Evolutionary conservation across 64 coral and sea anemone genomes (phyloP).

Genomic region (Trachythela sp.): DNA sequence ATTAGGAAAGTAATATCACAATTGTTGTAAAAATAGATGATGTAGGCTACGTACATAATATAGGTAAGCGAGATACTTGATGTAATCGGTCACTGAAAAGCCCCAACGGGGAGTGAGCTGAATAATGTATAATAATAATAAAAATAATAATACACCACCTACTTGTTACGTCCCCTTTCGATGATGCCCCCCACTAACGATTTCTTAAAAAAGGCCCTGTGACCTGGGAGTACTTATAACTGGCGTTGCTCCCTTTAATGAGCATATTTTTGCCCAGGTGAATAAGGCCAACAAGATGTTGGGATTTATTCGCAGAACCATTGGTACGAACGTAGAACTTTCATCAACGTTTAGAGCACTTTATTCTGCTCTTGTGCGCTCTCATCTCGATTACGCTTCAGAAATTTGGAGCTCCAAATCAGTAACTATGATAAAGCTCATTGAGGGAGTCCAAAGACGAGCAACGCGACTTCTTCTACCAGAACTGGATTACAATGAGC

Average conservation of each 20-base stretch:
- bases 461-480: slow-evolving; percentile 38
- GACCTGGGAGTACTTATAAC: slow-evolving; percentile 38
- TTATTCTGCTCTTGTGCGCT: slow-evolving; percentile 42
- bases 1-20: too few relatives aligned
- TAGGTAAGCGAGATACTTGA: too few relatives aligned
- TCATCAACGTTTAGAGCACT: not conserved
- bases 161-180: too few relatives aligned
- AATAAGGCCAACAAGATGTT: slow-evolving; percentile 53
- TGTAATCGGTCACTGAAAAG: too few relatives aligned
- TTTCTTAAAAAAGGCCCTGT: too few relatives aligned
- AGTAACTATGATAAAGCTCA: slow-evolving; percentile 21
- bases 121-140: too few relatives aligned
- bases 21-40: too few relatives aligned
- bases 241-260: not conserved
- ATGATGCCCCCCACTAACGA: too few relatives aligned
- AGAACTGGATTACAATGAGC: slow-evolving; percentile 33
- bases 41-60: too few relatives aligned
- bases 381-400: slow-evolving; percentile 47
- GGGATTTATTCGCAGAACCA: slow-evolving; percentile 44
- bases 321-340: not conserved
- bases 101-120: too few relatives aligned
- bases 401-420: slow-evolving; percentile 43
- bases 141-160: too few relatives aligned
- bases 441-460: slow-evolving; percentile 53
- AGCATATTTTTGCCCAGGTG: slow-evolving; percentile 37